A percentile compares a stretch with the other conserved stretches of the same genome.
Evolutionary conservation across 2,888 invertebrate species (phyloP).

Genomic region (Nipponacmea schrenckii): DNA sequence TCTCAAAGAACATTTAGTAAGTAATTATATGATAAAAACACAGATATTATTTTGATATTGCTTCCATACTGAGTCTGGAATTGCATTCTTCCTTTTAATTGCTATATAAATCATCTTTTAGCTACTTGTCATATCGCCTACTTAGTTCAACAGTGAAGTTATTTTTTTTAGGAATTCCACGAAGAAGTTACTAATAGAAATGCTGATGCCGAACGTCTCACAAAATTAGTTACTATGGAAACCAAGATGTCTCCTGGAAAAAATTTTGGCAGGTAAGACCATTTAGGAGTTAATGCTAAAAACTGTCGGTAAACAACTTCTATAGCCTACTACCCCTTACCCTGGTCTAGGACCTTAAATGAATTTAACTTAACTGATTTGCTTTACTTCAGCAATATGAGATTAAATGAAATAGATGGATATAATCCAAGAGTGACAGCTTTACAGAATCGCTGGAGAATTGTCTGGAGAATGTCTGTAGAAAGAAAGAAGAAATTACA

Average conservation of each 20-base stretch:
- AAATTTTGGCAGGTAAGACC: constrained; percentile 47
- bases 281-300: constrained; percentile 12
- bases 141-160: too few relatives aligned
- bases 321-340: constrained; percentile 9
- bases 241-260: constrained; percentile 49
- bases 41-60: too few relatives aligned
- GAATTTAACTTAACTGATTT: too few relatives aligned
- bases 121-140: too few relatives aligned
- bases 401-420: constrained; percentile 58
- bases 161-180: constrained; percentile 59
- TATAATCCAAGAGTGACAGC: constrained; percentile 60
- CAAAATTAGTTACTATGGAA: constrained; percentile 54
- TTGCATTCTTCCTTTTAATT: too few relatives aligned
- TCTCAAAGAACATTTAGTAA: constrained; percentile 63
- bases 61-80: too few relatives aligned
- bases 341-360: constrained; percentile 22
- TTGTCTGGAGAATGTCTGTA: constrained; percentile 66
- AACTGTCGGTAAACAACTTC: constrained; percentile 22
- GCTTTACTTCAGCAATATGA: constrained; percentile 50
- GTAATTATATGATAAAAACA: too few relatives aligned
- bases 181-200: constrained; percentile 64
- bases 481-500: constrained; percentile 66
- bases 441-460: constrained; percentile 65
- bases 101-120: too few relatives aligned
- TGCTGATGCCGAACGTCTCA: constrained; percentile 61